Percentiles rank a stretch among this genome's conserved stretches.
phyloP scores from a whole-genome alignment of 2,797 vertebrate genomes.

The Lepidocolaptes lacrymiger region DNA sequence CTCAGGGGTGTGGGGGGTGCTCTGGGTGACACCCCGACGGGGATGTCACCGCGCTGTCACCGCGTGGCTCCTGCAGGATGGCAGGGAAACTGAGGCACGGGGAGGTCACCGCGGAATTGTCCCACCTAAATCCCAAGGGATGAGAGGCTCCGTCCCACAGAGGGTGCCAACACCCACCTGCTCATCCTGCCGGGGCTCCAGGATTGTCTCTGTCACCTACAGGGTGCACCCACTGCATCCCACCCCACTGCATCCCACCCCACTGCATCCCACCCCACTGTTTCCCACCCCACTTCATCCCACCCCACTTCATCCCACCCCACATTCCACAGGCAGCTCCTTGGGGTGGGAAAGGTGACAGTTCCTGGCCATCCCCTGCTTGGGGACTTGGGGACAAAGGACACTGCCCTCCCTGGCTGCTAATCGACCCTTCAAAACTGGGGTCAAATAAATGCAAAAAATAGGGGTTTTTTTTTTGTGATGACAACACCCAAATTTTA shows the following conservation, averaged over 20 bases:
- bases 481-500: not conserved
- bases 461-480: fast-evolving
- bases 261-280: no score
- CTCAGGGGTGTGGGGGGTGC: fast-evolving
- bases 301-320: not conserved
- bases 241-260: not conserved
- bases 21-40: not conserved
- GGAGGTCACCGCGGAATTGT: fast-evolving
- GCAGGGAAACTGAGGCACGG: slow-evolving; percentile 2
- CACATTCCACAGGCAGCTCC: not conserved
- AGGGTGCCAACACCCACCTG: fast-evolving
- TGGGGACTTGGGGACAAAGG: not conserved
- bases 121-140: not conserved
- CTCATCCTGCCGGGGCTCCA: fast-evolving
- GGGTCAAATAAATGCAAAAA: not conserved
- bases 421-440: fast-evolving
- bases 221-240: not conserved
- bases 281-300: no score
- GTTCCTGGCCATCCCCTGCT: not conserved
- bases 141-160: not conserved
- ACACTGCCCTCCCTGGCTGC: not conserved
- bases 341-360: fast-evolving
- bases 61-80: not conserved
- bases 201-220: not conserved
- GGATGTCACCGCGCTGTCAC: fast-evolving